phyloP scores from a whole-genome alignment of 2,888 invertebrate species.

The Drosophila engyochracea region DNA sequence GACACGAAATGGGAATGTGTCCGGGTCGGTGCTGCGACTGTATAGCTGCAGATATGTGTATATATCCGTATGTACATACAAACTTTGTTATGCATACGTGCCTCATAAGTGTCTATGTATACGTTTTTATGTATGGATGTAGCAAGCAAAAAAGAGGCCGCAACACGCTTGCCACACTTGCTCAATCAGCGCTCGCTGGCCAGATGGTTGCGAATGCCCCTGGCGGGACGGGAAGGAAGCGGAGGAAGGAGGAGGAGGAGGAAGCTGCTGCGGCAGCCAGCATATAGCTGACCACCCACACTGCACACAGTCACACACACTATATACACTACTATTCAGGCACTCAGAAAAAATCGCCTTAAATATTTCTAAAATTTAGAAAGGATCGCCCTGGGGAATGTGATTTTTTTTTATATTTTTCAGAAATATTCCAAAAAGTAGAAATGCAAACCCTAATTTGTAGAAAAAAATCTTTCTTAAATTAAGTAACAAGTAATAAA shows the following conservation, averaged over 20 bases:
- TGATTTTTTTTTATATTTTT: too few species aligned
- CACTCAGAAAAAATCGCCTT: not conserved
- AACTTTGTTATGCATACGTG: not conserved
- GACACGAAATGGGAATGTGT: constrained; percentile 31
- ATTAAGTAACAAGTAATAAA: not conserved
- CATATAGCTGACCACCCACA: constrained; percentile 43
- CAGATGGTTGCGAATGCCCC: constrained; percentile 34
- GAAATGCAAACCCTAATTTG: not conserved
- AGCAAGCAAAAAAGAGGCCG: constrained; percentile 34
- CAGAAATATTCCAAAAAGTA: not conserved
- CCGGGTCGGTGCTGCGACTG: constrained; percentile 4
- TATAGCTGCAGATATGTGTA: not conserved
- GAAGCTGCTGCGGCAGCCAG: not conserved
- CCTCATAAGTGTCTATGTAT: constrained; percentile 15
- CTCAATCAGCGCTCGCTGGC: constrained; percentile 34
- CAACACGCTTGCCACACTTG: constrained; percentile 48
- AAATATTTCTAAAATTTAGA: not conserved
- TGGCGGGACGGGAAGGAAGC: not conserved
- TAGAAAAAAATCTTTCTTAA: not conserved
- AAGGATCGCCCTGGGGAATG: not conserved
- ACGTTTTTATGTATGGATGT: constrained; percentile 9
- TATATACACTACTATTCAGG: not conserved
- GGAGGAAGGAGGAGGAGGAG: not conserved
- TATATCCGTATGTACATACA: not conserved
- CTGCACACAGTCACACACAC: not conserved